Evolutionary conservation across 1,140 invertebrate genomes (phyloP), one percentile per base, ranked within the genome.

Genomic region (Mamestra configurata): DNA sequence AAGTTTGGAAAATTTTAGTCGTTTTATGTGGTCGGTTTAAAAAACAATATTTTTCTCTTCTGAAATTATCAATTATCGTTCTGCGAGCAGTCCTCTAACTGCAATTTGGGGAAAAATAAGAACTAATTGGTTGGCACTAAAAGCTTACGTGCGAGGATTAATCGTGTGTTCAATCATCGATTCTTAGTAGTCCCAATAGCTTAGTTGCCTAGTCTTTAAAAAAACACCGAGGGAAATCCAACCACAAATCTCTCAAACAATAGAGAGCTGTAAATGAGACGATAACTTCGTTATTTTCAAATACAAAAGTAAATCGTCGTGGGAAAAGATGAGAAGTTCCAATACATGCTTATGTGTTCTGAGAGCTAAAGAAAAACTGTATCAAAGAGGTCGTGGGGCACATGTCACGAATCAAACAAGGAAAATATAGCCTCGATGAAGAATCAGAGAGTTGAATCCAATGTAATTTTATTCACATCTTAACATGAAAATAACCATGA

Each of bases 401-500:
- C 18, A 18, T 64, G 18, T 64, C 35, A 61, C 37, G 59, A 61
- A 61, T 61, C 8, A 61, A 61, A 18, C 35, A 40, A 64, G 35
- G 15, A 22, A 40, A 40, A 64, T n/a, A 40, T 40, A n/a, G 11
- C 1, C 11, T 11, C 15, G 3, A 40, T 40, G 37, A n/a, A n/a
- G n/a, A n/a, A n/a, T n/a, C n/a, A n/a, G n/a, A n/a, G n/a, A n/a
- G n/a, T n/a, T n/a, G n/a, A n/a, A n/a, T n/a, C n/a, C n/a, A n/a
- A n/a, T n/a, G n/a, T n/a, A n/a, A n/a, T n/a, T n/a, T n/a, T n/a
- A n/a, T n/a, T n/a, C n/a, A n/a, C n/a, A n/a, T n/a, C n/a, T n/a
- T n/a, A n/a, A n/a, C n/a, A n/a, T n/a, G n/a, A n/a, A n/a, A n/a
- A n/a, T n/a, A n/a, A n/a, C n/a, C n/a, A n/a, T n/a, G n/a, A n/a